Base-by-base conservation (phyloP, 2,888 invertebrate genomes). In the Pediacus dermestoides region DNA sequence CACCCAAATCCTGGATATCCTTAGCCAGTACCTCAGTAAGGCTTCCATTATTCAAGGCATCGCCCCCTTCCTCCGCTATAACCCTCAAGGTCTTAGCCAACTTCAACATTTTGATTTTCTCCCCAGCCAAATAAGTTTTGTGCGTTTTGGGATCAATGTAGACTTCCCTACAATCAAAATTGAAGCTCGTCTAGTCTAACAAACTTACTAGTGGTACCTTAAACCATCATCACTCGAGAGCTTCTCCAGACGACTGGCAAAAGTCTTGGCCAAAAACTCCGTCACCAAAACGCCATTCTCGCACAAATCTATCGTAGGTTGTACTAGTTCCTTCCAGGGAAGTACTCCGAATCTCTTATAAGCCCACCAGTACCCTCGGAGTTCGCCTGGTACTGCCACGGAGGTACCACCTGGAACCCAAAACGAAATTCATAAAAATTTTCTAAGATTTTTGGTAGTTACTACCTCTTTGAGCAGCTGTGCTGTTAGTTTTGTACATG, bases 311-410 rank as follows among this genome's bases (percentile, higher is more conserved):
- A 89, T 89, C 1, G 87, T 77, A 0, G 92, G 92, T 46, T 77
- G 68, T 43, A 96, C 81, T 12, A 96, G 71, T 0, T 81, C 78
- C 27, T 67, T 67, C 95, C 95, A 96, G 0, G 79, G 75, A 31
- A 93, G 70, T 3, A 52, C 59, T 1, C 92, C 91, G 62, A 82
- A 89, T 48, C 69, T 71, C 48, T 78, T 68, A 68, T 90, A 80
- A 18, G 89, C 79, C 39, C 74, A 80, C 77, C 85, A 84, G 65
- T 90, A 90, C 1, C 95, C 95, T 37, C 77, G 72, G 9, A 95
- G 66, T 68, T 94, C 94, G 4, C 92, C 92, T 0, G 95, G 94
- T n/a, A 95, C 85, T 8, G 84, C 95, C 8, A 87, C 77, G 0
- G 91, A 77, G 51, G 82, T 68, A 1, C 82, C 84, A 48, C 82